Evolutionary conservation across 1,140 invertebrate species (phyloP).

Genomic region (Heliothis virescens): DNA sequence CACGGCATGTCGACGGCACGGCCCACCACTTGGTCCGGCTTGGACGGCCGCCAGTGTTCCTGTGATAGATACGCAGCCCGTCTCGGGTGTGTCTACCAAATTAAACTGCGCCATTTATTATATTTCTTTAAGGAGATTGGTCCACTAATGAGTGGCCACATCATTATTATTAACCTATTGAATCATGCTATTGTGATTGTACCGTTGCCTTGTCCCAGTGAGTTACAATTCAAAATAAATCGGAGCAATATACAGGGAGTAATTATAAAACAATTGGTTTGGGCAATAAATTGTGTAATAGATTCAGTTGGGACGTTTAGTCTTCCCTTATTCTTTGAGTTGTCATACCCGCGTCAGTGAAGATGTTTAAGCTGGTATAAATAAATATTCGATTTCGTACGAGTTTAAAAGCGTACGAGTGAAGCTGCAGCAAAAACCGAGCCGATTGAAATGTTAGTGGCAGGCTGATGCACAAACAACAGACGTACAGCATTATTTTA

Average conservation of each 20-base stretch:
- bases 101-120: slow-evolving; percentile 85
- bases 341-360: slow-evolving; percentile 82
- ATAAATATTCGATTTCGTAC: slow-evolving; percentile 83
- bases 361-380: slow-evolving; percentile 84
- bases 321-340: slow-evolving; percentile 69
- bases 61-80: slow-evolving; percentile 80
- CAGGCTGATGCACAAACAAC: slow-evolving; percentile 84
- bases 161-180: slow-evolving; percentile 48
- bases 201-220: slow-evolving; percentile 18
- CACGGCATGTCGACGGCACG: slow-evolving; percentile 74
- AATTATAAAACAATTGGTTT: slow-evolving; percentile 8
- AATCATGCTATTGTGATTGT: slow-evolving; percentile 30
- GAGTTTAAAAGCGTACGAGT: slow-evolving; percentile 68
- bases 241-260: not conserved
- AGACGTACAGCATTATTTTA: slow-evolving; percentile 83
- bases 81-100: slow-evolving; percentile 83
- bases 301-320: not conserved
- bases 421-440: slow-evolving; percentile 80
- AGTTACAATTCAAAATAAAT: slow-evolving; percentile 10
- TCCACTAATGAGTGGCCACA: slow-evolving; percentile 69
- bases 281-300: not conserved
- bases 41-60: slow-evolving; percentile 79
- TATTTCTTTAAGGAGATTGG: slow-evolving; percentile 79
- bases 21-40: slow-evolving; percentile 79
- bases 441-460: slow-evolving; percentile 84